phyloP scores from a whole-genome alignment of 1,140 invertebrate genomes.

The Papilio xuthus region DNA sequence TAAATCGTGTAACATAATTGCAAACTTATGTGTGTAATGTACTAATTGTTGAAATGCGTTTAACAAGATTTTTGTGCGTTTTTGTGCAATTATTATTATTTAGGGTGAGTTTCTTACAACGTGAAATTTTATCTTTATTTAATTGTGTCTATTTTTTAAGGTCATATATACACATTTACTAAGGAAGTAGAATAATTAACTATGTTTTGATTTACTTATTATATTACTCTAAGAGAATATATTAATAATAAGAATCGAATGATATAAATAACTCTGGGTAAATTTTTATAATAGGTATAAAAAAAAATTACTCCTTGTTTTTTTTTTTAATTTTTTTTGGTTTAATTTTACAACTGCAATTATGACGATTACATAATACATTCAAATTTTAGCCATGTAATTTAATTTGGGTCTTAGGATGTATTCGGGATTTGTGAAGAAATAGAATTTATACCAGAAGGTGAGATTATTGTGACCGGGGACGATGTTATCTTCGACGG shows the following conservation, averaged over 20 bases:
- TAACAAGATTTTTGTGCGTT: slow-evolving; percentile 24
- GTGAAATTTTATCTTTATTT: not conserved
- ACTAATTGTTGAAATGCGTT: slow-evolving; percentile 29
- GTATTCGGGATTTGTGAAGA: not conserved
- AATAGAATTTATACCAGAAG: slow-evolving; percentile 20
- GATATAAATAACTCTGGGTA: no score
- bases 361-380: no score
- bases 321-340: no score
- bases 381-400: no score
- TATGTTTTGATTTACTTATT: no score
- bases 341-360: no score
- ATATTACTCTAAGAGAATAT: no score
- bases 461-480: slow-evolving; percentile 31
- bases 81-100: slow-evolving; percentile 25
- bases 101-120: not conserved
- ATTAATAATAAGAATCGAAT: no score
- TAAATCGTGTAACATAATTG: slow-evolving; percentile 7
- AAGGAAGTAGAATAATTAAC: no score
- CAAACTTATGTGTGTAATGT: slow-evolving; percentile 15
- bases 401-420: slow-evolving; percentile 3
- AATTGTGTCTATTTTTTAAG: not conserved
- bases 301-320: no score
- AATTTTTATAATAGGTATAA: no score
- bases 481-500: slow-evolving; percentile 34
- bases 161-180: not conserved